A percentile compares a stretch with the other conserved stretches of the same genome.
These are phyloP conservation scores for Drosophila sp. DNA, from an alignment of 1,140 invertebrate species.

Conservation along the genomic window DNA sequence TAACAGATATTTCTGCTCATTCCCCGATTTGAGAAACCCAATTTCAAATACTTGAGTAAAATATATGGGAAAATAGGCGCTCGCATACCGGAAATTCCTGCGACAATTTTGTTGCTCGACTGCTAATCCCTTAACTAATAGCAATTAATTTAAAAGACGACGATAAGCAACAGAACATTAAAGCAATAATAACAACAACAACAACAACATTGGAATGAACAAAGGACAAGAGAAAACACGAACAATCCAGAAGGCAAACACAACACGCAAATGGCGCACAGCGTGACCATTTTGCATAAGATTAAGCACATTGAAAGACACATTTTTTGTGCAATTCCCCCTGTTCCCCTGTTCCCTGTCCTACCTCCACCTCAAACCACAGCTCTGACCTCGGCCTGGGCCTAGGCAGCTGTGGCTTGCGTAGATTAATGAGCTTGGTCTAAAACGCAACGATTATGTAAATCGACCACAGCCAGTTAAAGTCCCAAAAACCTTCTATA, in stretches of 20 bases:
- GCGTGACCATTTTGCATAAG: slow-evolving; percentile 82
- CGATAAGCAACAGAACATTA: slow-evolving; percentile 77
- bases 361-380: neutral
- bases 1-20: neutral
- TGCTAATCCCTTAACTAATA: slow-evolving; percentile 84
- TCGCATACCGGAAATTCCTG: slow-evolving; percentile 82
- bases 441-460: slow-evolving; percentile 82
- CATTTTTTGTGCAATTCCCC: slow-evolving; percentile 54
- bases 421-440: slow-evolving; percentile 80
- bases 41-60: slow-evolving; percentile 63
- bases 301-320: slow-evolving; percentile 79
- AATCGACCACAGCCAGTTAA: slow-evolving; percentile 75
- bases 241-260: slow-evolving; percentile 45
- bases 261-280: slow-evolving; percentile 78
- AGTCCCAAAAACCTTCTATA: slow-evolving; percentile 34
- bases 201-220: slow-evolving; percentile 1
- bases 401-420: slow-evolving; percentile 46
- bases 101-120: slow-evolving; percentile 77
- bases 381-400: slow-evolving; percentile 10
- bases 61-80: slow-evolving; percentile 67
- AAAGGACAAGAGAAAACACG: slow-evolving; percentile 36
- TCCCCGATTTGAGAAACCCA: no score
- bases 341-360: slow-evolving; percentile 8
- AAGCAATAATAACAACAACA: slow-evolving; percentile 35
- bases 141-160: slow-evolving; percentile 84